Conservation (phyloP, 2,797 vertebrate species). For the Sphaeramia orbicularis region DNA sequence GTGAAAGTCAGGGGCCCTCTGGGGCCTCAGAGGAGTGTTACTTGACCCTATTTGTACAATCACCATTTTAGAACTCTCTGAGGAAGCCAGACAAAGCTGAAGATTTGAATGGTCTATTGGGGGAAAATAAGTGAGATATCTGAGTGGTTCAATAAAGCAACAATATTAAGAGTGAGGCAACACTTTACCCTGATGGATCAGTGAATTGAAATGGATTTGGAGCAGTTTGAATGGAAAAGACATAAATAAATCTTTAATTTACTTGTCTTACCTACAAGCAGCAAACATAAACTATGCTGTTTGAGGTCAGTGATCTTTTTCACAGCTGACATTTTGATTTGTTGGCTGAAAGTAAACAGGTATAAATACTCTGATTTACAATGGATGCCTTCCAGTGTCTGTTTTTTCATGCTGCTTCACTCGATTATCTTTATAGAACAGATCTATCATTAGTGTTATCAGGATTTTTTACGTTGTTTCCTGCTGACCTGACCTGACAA, state of each 20-base stretch:
- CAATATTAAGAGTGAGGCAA: conserved; percentile 21
- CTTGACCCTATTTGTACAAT: conserved; percentile 13
- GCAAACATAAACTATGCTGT: conserved; percentile 13
- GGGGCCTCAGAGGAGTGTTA: background rate
- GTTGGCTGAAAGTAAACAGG: too few species aligned
- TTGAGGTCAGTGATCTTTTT: conserved; percentile 47
- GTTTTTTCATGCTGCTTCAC: too few species aligned
- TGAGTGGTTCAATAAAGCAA: conserved; percentile 17
- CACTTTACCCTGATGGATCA: conserved; percentile 28
- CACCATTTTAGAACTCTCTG: conserved; percentile 5
- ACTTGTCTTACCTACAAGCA: background rate
- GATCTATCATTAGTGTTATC: too few species aligned
- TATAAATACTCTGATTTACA: too few species aligned
- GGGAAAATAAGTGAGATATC: conserved; percentile 23
- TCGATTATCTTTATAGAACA: too few species aligned
- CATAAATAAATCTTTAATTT: conserved; percentile 20
- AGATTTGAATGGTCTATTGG: conserved; percentile 25
- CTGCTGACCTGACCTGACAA: too few species aligned
- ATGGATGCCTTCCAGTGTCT: too few species aligned
- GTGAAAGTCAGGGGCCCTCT: conserved; percentile 7
- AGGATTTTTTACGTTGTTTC: too few species aligned
- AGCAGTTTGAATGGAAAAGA: background rate
- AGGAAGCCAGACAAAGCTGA: conserved; percentile 16
- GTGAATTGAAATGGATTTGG: conserved; percentile 27
- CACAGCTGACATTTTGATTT: background rate